Conservation (phyloP, 2,113 vertebrate genomes). For the Eira barbara region DNA sequence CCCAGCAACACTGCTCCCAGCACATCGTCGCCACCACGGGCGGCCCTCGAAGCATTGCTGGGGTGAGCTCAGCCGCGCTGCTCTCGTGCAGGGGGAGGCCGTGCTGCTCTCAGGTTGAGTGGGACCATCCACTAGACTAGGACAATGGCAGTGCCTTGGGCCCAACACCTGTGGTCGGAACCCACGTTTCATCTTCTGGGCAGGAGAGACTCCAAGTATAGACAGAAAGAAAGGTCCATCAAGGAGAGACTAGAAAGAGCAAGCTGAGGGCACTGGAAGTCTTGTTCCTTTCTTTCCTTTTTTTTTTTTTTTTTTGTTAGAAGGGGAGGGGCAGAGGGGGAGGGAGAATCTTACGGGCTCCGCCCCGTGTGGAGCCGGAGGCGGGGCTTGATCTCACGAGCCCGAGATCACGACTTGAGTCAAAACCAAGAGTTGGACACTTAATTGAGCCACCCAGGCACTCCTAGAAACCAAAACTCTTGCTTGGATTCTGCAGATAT, state of each 20-base stretch:
- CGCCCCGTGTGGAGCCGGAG: not conserved
- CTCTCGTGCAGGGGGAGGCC: not conserved
- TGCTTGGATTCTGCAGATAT: too few relatives aligned
- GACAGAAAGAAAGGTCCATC: not conserved
- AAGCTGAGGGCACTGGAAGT: not conserved
- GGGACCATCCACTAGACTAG: not conserved
- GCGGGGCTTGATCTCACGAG: too few relatives aligned
- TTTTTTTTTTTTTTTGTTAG: not conserved
- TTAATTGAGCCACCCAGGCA: too few relatives aligned
- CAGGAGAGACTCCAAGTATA: accelerated
- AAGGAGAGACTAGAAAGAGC: too few relatives aligned
- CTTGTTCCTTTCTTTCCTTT: not conserved
- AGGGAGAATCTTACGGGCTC: not conserved
- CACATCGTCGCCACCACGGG: accelerated
- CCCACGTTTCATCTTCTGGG: not conserved
- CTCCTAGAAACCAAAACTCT: too few relatives aligned
- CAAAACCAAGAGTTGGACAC: too few relatives aligned
- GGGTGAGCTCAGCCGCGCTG: accelerated
- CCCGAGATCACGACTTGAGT: too few relatives aligned
- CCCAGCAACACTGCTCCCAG: too few relatives aligned
- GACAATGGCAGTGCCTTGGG: not conserved
- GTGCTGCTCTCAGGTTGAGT: too few relatives aligned
- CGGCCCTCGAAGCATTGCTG: accelerated
- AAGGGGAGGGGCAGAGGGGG: not conserved
- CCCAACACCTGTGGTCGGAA: accelerated